Evolutionary conservation across 37 sponge, comb jelly and placozoan genomes (phyloP).

Genomic region (Oscarella lobularis): DNA sequence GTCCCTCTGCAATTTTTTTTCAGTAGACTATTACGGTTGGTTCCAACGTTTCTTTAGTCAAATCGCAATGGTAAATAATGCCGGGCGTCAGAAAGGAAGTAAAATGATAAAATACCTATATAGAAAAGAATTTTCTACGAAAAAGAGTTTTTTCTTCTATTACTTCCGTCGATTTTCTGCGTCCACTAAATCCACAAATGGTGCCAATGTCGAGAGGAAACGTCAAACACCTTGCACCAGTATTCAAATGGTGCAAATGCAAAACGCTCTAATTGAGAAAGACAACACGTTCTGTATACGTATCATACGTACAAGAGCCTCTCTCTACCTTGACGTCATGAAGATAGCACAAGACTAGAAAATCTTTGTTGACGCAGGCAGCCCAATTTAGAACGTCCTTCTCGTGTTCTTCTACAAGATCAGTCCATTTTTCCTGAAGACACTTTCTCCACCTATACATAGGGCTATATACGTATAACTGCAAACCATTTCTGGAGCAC

Average conservation of each 20-base stretch:
- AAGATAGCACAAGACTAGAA: slow-evolving; percentile 68
- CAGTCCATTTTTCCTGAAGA: slow-evolving; percentile 46
- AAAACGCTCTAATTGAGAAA: background rate
- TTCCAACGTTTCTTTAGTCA: slow-evolving; percentile 1
- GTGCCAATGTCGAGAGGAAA: slow-evolving; percentile 63
- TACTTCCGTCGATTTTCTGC: slow-evolving; percentile 32
- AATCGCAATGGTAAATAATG: slow-evolving; percentile 52
- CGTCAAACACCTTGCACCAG: slow-evolving; percentile 29
- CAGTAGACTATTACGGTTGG: too few species aligned
- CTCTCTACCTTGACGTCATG: slow-evolving; percentile 75
- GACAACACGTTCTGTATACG: background rate
- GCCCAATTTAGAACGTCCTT: slow-evolving; percentile 71
- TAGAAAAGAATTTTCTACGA: background rate
- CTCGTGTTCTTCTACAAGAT: slow-evolving; percentile 48
- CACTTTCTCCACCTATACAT: background rate
- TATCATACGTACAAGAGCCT: background rate
- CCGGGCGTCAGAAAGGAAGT: slow-evolving; percentile 93
- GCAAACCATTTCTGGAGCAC: slow-evolving; percentile 51
- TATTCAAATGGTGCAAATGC: background rate
- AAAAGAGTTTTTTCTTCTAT: background rate
- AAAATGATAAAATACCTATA: slow-evolving; percentile 72
- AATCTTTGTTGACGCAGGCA: slow-evolving; percentile 26
- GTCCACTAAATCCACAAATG: slow-evolving; percentile 40
- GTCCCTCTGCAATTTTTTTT: too few species aligned
- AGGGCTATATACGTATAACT: background rate